Evolutionary conservation across 2,113 vertebrate species (phyloP), one percentile per base, ranked within the genome.

Genomic region (Tetrao urogallus): DNA sequence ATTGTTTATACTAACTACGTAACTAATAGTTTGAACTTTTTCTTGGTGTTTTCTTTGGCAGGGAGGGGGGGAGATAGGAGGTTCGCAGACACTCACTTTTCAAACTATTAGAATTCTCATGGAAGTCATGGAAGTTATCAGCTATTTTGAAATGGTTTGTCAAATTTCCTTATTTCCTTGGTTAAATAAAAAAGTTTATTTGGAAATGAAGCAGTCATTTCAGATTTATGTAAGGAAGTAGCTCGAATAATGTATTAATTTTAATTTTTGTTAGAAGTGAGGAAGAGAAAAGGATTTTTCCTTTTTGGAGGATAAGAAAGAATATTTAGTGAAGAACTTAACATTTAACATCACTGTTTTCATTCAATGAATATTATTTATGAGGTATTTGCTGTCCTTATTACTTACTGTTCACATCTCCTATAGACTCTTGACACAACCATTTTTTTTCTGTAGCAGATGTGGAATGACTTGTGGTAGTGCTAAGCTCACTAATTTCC

Each of bases 1-100:
- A 91, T 96, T 94, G 91, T 95, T 96, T 96, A 91, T 94, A 88
- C 52, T 82, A 91, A 92, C 71, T 95, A 85, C 76, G 58, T 92
- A 86, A 48, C n/a, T 61, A 58, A 58, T 4, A 47, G 21, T 79
- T 89, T 50, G 63, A 56, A 92, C 7, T 81, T 73, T 82, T 85
- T 60, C 25, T 65, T 50, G 32, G 10, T 7, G 16, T 11, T 24
- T 8, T n/a, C 18, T 12, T 20, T 3, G 11, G 0, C 0, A 11
- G 14, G 10, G 11, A 5, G 22, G 11, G 18, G 18, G 5, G 12
- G 15, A 21, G 2, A 2, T 6, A 7, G 14, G 15, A 20, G 14
- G 32, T 43, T 78, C 45, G 30, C n/a, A 70, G 45, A 38, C 38
- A 18, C 63, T 80, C 65, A 8, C 22, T 90, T 52, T 66, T 72